A percentile compares a stretch with the other conserved stretches of the same genome.
Conservation (phyloP, 2,888 invertebrate genomes). For the Megalurothrips usitatus region DNA sequence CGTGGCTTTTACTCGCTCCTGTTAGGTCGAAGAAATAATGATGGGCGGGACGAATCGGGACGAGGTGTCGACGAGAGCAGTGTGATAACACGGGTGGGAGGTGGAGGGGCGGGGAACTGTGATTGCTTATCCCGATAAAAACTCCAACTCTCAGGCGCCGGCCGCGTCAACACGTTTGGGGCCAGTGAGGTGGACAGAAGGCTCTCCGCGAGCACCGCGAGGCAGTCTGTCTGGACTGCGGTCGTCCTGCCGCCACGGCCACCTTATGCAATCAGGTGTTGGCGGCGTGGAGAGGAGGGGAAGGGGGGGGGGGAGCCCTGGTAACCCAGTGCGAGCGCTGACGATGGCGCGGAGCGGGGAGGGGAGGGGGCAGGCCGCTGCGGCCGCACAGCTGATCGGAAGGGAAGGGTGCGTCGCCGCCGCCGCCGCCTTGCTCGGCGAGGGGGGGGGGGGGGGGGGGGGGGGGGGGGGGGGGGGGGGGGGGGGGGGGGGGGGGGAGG, state of each 20-base stretch:
- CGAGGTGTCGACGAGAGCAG: too few relatives aligned
- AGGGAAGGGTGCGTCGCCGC: not conserved
- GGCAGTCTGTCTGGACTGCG: too few relatives aligned
- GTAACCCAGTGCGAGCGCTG: not conserved
- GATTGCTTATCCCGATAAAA: too few relatives aligned
- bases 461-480: not conserved
- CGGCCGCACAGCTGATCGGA: conserved; percentile 15
- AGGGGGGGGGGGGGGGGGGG: not conserved
- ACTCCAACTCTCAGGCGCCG: too few relatives aligned
- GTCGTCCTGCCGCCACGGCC: too few relatives aligned
- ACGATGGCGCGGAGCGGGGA: not conserved
- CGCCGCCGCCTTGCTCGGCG: not conserved
- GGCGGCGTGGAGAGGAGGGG: not conserved
- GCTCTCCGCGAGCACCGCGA: too few relatives aligned
- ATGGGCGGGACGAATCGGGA: not conserved
- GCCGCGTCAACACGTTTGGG: too few relatives aligned
- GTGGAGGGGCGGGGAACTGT: too few relatives aligned
- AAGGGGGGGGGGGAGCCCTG: not conserved
- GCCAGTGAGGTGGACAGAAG: too few relatives aligned
- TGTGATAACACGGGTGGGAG: too few relatives aligned
- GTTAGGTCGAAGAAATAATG: too few relatives aligned
- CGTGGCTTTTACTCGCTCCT: too few relatives aligned
- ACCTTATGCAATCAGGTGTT: not conserved
- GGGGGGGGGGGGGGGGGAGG: not conserved
- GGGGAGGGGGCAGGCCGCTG: not conserved